These are phyloP conservation scores for Cervus canadensis DNA, from an alignment of 2,113 vertebrate genomes.

Conservation along the genomic window DNA sequence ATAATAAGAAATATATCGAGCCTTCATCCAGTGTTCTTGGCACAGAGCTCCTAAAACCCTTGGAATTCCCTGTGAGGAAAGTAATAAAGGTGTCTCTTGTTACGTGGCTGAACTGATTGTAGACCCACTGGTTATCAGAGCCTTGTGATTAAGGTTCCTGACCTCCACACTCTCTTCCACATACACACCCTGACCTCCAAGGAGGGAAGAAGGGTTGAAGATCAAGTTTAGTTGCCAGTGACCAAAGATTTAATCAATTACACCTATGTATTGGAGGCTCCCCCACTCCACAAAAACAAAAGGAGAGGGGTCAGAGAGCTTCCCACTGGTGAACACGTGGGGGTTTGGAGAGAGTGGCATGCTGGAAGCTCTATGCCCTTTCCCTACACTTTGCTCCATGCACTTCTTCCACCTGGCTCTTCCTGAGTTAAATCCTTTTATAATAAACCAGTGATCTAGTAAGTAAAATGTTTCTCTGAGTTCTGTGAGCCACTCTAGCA, in stretches of 20 bases:
- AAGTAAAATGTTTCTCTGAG: not conserved
- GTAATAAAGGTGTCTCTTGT: not conserved
- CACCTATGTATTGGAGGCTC: not conserved
- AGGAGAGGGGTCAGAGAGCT: not conserved
- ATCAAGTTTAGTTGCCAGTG: not conserved
- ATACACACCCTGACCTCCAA: not conserved
- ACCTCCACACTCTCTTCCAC: not conserved
- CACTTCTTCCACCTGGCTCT: not conserved
- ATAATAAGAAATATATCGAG: not conserved
- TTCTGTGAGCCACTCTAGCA: not conserved
- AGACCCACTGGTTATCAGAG: not conserved
- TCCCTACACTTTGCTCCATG: not conserved
- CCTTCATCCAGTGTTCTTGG: not conserved
- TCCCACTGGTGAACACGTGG: not conserved
- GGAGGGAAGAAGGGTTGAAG: not conserved
- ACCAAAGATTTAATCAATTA: not conserved
- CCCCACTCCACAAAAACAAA: not conserved
- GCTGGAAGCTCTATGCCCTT: not conserved
- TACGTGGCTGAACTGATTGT: not conserved
- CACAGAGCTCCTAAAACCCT: not conserved
- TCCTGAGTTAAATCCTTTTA: too few relatives aligned
- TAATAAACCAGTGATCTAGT: not conserved
- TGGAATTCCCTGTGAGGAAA: not conserved
- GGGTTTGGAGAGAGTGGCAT: not conserved
- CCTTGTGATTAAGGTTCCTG: not conserved